phyloP scores from a whole-genome alignment of 2,113 vertebrate species.

The Scophthalmus maximus region DNA sequence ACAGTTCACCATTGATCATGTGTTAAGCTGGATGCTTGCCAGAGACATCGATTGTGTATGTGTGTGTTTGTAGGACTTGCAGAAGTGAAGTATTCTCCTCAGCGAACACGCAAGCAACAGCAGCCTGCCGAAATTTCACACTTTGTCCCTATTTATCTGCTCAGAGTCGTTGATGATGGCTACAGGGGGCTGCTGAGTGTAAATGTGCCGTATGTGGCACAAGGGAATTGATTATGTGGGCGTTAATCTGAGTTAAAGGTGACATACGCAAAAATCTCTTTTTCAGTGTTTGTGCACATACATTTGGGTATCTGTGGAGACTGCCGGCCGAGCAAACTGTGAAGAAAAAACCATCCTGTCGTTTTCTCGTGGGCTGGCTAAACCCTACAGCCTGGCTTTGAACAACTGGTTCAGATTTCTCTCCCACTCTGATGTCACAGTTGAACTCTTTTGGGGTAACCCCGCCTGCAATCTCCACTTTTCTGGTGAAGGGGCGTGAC shows the following conservation, averaged over 20 bases:
- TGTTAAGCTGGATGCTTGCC: slow-evolving; percentile 52
- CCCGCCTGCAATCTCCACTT: too few relatives aligned
- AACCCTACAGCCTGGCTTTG: too few relatives aligned
- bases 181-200: slow-evolving; percentile 1
- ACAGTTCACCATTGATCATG: slow-evolving; percentile 75
- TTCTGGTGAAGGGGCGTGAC: too few relatives aligned
- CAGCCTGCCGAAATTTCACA: slow-evolving; percentile 28
- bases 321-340: too few relatives aligned
- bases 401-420: too few relatives aligned
- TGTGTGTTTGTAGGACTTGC: slow-evolving; percentile 40
- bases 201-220: slow-evolving; percentile 14
- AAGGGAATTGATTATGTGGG: neutral
- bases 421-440: too few relatives aligned
- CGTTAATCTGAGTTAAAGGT: neutral
- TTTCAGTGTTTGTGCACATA: too few relatives aligned
- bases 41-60: slow-evolving; percentile 59
- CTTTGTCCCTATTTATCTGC: neutral
- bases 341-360: too few relatives aligned
- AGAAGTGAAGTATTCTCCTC: slow-evolving; percentile 34
- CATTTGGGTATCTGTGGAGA: too few relatives aligned
- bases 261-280: too few relatives aligned
- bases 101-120: neutral
- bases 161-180: slow-evolving; percentile 19
- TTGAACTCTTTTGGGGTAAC: too few relatives aligned
- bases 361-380: too few relatives aligned